Evolutionary conservation across 2,113 vertebrate genomes (phyloP).

Genomic region (Corythornis vintsioides): DNA sequence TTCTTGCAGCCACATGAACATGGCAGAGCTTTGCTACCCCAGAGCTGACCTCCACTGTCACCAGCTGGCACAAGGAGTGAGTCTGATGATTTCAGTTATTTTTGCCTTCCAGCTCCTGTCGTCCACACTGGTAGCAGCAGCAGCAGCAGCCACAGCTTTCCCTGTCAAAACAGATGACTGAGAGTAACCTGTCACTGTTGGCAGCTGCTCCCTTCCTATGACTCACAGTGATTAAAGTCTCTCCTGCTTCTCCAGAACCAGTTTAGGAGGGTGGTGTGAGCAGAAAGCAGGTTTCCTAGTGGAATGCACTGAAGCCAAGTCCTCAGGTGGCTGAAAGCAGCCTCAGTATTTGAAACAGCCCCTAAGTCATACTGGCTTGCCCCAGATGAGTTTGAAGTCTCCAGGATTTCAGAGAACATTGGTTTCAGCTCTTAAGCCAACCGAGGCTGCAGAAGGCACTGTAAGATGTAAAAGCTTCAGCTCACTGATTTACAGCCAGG

Average conservation of each 20-base stretch:
- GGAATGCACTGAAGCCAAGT: background rate
- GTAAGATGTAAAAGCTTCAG: background rate
- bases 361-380: fast-evolving
- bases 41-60: background rate
- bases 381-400: background rate
- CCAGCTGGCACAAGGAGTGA: background rate
- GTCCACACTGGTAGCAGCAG: background rate
- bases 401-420: background rate
- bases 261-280: background rate
- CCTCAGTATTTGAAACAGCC: background rate
- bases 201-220: background rate
- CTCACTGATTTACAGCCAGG: background rate
- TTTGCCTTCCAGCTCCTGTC: background rate
- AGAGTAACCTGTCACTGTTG: background rate
- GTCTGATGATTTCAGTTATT: background rate
- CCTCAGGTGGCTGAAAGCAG: background rate
- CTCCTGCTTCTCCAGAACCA: background rate
- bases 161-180: background rate
- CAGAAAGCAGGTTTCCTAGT: background rate
- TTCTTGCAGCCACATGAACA: fast-evolving
- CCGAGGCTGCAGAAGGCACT: background rate
- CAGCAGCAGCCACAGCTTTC: background rate
- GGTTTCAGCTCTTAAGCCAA: fast-evolving
- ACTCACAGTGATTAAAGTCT: background rate
- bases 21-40: background rate